Conservation (phyloP, 2,113 vertebrate species). For the Hemichromis elongatus region DNA sequence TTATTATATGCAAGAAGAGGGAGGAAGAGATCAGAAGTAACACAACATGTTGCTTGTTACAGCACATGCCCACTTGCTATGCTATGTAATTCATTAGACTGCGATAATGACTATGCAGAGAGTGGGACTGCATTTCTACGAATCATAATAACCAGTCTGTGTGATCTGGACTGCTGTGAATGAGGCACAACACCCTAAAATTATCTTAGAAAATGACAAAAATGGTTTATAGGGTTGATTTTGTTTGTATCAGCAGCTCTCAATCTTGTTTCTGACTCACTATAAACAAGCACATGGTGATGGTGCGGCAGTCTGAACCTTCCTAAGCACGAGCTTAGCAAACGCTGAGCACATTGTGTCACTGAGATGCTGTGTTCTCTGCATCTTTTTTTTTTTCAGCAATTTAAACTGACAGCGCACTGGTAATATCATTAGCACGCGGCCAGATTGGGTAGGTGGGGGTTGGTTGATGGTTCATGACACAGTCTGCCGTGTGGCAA, state of each 20-base stretch:
- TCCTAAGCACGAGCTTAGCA: neutral
- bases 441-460: neutral
- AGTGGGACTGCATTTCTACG: neutral
- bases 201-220: neutral
- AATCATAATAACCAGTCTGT: conserved; percentile 5
- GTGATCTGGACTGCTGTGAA: neutral
- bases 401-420: neutral
- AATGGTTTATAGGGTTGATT: neutral
- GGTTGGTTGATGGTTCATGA: neutral
- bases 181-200: neutral
- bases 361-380: neutral
- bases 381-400: neutral
- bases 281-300: neutral
- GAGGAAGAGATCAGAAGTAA: conserved; percentile 23
- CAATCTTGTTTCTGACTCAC: neutral
- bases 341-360: conserved; percentile 43
- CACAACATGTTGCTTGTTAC: conserved; percentile 34
- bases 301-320: neutral
- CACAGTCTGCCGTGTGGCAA: conserved; percentile 10
- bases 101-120: conserved; percentile 31
- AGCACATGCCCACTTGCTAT: conserved; percentile 23
- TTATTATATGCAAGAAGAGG: conserved; percentile 23
- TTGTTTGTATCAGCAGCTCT: neutral
- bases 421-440: conserved; percentile 12
- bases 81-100: conserved; percentile 33